phyloP scores from a whole-genome alignment of 2,888 invertebrate species.

The Mythimna loreyi region DNA sequence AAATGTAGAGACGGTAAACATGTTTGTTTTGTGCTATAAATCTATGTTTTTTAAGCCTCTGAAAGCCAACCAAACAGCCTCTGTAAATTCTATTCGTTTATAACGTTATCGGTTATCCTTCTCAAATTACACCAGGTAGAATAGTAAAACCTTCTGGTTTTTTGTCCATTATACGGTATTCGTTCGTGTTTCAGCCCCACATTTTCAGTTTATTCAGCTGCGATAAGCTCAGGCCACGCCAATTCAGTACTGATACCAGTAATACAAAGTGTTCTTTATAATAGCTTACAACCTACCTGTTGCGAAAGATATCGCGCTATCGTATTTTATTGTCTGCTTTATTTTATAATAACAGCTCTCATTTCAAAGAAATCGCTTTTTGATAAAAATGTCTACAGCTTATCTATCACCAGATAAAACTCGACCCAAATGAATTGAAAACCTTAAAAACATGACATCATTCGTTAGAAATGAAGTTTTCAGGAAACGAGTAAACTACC shows the following conservation, averaged over 20 bases:
- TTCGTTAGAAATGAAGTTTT: slow-evolving; percentile 21
- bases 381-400: not conserved
- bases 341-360: not conserved
- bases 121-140: not conserved
- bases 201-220: slow-evolving; percentile 33
- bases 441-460: slow-evolving; percentile 27
- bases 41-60: not conserved
- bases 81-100: slow-evolving; percentile 7
- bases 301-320: slow-evolving; percentile 29
- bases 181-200: slow-evolving; percentile 24
- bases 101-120: slow-evolving; percentile 2
- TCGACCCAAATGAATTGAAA: slow-evolving; percentile 6
- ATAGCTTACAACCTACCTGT: slow-evolving; percentile 44
- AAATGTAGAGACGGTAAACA: not conserved
- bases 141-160: slow-evolving; percentile 2
- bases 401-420: slow-evolving; percentile 5
- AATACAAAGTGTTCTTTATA: slow-evolving; percentile 33
- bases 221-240: slow-evolving; percentile 37
- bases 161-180: not conserved
- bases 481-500: slow-evolving; percentile 24
- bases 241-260: slow-evolving; percentile 34
- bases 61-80: not conserved
- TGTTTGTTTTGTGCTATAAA: slow-evolving; percentile 9
- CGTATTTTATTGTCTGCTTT: slow-evolving; percentile 21
- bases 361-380: slow-evolving; percentile 1